Base-by-base conservation (phyloP, 2,888 invertebrate species). In the Brachyopa scutellaris region DNA sequence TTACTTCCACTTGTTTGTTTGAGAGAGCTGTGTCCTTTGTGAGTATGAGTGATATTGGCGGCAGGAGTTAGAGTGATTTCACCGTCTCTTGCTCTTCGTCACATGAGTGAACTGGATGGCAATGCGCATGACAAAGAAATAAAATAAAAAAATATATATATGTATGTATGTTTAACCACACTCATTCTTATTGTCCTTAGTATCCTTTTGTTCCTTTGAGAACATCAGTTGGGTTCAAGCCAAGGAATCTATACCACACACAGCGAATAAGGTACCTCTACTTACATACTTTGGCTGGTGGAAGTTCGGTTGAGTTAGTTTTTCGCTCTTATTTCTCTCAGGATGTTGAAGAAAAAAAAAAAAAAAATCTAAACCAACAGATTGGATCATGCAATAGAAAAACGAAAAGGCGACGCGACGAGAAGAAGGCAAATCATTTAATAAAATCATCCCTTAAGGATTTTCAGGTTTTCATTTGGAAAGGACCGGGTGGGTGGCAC, bases 361-460 rank as follows among this genome's bases (percentile, higher is more conserved):
- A 8, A n/a, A n/a, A n/a, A n/a, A n/a, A n/a, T n/a, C n/a, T n/a
- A n/a, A n/a, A n/a, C n/a, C n/a, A n/a, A n/a, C n/a, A n/a, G n/a
- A n/a, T n/a, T n/a, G n/a, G n/a, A n/a, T n/a, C n/a, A 47, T 47
- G 57, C 36, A 49, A 49, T 38, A 29, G 21, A 23, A 47, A 49
- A 45, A 21, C 47, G 13, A 19, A 62, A 42, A 49, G 51, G 61
- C 59, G 26, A 51, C 23, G n/a, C 9, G 36, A 49, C 36, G 33
- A 38, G 33, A 15, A 21, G 49, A 57, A 31, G 49, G 40, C 40
- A 59, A 66, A 66, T 74, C 59, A 49, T 74, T 74, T 57, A 74
- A 66, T 59, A 29, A 74, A 74, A 74, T 42, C 74, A 74, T 74
- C 74, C 66, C 74, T 66, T 59, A 74, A 74, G 66, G 57, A 74